Evolutionary conservation across 2,797 vertebrate genomes (phyloP).

Genomic region (Hippoglossus hippoglossus): DNA sequence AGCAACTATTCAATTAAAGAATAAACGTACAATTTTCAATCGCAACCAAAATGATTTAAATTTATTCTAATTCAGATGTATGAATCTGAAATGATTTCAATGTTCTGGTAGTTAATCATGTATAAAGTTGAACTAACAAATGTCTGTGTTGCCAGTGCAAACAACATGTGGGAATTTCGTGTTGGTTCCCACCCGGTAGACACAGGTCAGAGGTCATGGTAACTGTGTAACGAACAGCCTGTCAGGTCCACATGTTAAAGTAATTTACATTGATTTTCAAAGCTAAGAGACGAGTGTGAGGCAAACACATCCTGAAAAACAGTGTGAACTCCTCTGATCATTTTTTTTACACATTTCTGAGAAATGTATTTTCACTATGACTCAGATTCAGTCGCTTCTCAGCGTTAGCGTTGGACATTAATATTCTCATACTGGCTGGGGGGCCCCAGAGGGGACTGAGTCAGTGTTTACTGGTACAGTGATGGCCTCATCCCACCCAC

Average conservation of each 20-base stretch:
- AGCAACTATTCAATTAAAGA: not conserved
- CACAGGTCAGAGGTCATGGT: conserved; percentile 27
- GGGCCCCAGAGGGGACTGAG: conserved; percentile 23
- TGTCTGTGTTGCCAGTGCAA: not conserved
- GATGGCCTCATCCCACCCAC: conserved; percentile 37
- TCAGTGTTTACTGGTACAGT: conserved; percentile 53
- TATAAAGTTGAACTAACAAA: not conserved
- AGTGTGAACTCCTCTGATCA: no score
- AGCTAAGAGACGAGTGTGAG: no score
- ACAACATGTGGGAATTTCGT: conserved; percentile 2
- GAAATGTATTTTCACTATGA: not conserved
- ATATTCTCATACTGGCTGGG: not conserved
- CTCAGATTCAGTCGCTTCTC: not conserved
- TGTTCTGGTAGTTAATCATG: not conserved
- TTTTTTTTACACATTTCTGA: not conserved
- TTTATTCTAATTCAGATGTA: not conserved
- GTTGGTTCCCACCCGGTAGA: conserved; percentile 12
- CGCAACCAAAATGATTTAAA: not conserved
- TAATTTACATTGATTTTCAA: no score
- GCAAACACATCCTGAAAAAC: no score
- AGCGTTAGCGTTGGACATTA: conserved; percentile 11
- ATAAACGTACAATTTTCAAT: no score
- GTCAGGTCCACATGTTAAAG: not conserved
- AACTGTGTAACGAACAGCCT: not conserved
- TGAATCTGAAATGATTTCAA: not conserved